A percentile compares a stretch with the other conserved stretches of the same genome.
Evolutionary conservation across 2,113 vertebrate genomes (phyloP).

Genomic region (Sylvietta virens): DNA sequence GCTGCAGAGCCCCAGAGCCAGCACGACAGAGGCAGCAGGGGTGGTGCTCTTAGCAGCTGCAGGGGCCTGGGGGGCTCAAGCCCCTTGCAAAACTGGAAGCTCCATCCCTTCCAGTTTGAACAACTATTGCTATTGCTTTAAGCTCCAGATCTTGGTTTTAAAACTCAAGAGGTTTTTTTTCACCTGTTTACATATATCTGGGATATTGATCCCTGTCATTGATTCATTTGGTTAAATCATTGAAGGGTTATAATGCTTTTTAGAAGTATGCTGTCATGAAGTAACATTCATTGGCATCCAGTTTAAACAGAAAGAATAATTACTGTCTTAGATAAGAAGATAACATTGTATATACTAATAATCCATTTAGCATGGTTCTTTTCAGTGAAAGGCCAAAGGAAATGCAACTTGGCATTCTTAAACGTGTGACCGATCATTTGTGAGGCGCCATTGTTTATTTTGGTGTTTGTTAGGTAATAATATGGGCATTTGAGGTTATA

Average conservation of each 20-base stretch:
- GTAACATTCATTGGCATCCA: neutral
- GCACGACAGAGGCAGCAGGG: accelerated
- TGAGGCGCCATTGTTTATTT: neutral
- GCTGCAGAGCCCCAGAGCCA: accelerated
- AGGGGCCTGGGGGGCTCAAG: neutral
- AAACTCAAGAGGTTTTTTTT: neutral
- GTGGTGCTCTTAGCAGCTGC: neutral
- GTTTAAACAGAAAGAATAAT: neutral
- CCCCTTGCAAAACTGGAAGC: neutral
- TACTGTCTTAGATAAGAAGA: neutral
- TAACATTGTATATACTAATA: neutral
- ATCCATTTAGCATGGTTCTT: neutral
- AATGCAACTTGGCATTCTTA: neutral
- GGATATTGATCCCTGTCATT: neutral
- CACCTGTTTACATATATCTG: neutral
- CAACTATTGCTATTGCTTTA: neutral
- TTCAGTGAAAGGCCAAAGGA: neutral
- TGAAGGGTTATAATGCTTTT: neutral
- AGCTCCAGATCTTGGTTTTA: neutral
- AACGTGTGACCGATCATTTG: accelerated
- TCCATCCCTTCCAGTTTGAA: neutral
- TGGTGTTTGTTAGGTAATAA: neutral
- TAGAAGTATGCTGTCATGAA: neutral
- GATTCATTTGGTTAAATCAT: neutral
- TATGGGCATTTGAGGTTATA: neutral